Base-by-base conservation (phyloP, 2,113 vertebrate species). In the Propithecus coquereli region DNA sequence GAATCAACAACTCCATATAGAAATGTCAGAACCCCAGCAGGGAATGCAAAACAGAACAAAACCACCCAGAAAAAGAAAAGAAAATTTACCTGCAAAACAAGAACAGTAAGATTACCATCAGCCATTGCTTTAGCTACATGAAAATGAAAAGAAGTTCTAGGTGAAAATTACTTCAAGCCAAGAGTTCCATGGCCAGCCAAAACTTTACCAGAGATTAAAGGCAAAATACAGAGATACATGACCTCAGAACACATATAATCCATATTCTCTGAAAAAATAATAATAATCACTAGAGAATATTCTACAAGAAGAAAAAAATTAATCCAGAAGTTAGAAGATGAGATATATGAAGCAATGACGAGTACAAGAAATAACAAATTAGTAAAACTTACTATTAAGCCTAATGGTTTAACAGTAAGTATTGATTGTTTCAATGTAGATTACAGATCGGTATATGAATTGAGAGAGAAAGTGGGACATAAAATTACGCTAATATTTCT, bases 111-210 rank as follows among this genome's bases (percentile, higher is more conserved):
- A 89, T 70, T 71, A 73, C 5, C n/a, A 63, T 66, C 13, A 66
- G 43, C 18, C 12, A 50, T 65, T 52, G 6, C 50, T 79, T 85
- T 73, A 79, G 45, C 7, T 82, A 37, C 16, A 54, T 57, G 23
- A 80, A 83, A 88, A 50, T 87, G 18, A 59, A 70, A 87, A 87
- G 8, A 80, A 63, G 8, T 59, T 68, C 61, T 85, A 54, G 8
- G 9, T 91, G 54, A 95, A 73, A 97, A 89, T 86, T 66, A 52
- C n/a, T 80, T 95, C 57, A 91, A 82, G 12, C 76, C 88, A 92
- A 71, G 59, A 85, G 93, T 80, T 68, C 25, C 57, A 61, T 63
- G 18, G 70, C 22, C 32, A 86, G 20, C 8, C 34, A 97, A 77
- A 89, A 86, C 93, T 90, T 89, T 17, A 70, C 20, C 91, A 22